These are phyloP conservation scores for Symphodus melops DNA, from an alignment of 2,113 vertebrate genomes.

Conservation along the genomic window DNA sequence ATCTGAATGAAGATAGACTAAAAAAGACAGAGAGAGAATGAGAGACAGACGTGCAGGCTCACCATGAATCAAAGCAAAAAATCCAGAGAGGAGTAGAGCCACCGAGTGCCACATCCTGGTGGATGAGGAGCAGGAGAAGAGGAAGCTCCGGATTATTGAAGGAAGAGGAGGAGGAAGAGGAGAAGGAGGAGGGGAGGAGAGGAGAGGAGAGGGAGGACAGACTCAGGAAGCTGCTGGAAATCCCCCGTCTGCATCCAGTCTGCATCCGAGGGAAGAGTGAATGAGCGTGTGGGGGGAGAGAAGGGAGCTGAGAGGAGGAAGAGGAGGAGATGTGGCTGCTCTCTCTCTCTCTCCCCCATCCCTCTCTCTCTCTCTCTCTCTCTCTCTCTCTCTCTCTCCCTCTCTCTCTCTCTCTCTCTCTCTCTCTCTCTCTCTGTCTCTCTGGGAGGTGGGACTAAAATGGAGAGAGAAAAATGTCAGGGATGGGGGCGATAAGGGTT, in stretches of 20 bases:
- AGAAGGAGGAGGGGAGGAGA: slow-evolving; percentile 5
- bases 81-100: slow-evolving; percentile 81
- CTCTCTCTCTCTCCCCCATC: slow-evolving; percentile 29
- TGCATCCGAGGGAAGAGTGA: slow-evolving; percentile 66
- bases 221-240: slow-evolving; percentile 67
- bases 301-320: slow-evolving; percentile 31
- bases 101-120: slow-evolving; percentile 83
- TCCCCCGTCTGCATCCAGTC: slow-evolving; percentile 73
- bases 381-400: slow-evolving; percentile 38
- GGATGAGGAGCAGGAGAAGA: slow-evolving; percentile 45
- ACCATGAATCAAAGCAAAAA: slow-evolving; percentile 83
- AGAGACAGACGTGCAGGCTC: slow-evolving; percentile 59
- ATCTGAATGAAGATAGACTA: slow-evolving; percentile 2
- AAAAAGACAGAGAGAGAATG: slow-evolving; percentile 5
- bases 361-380: slow-evolving; percentile 36
- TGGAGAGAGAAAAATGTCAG: slow-evolving; percentile 57
- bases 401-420: slow-evolving; percentile 21
- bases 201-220: slow-evolving; percentile 47
- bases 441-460: slow-evolving; percentile 72
- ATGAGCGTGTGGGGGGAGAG: slow-evolving; percentile 60
- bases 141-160: slow-evolving; percentile 46
- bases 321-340: slow-evolving; percentile 44
- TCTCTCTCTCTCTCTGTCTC: slow-evolving; percentile 23
- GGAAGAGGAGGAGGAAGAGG: slow-evolving; percentile 35
- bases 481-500: slow-evolving; percentile 30